Base-by-base conservation (phyloP, 2,797 vertebrate species). In the Glossophaga mutica region DNA sequence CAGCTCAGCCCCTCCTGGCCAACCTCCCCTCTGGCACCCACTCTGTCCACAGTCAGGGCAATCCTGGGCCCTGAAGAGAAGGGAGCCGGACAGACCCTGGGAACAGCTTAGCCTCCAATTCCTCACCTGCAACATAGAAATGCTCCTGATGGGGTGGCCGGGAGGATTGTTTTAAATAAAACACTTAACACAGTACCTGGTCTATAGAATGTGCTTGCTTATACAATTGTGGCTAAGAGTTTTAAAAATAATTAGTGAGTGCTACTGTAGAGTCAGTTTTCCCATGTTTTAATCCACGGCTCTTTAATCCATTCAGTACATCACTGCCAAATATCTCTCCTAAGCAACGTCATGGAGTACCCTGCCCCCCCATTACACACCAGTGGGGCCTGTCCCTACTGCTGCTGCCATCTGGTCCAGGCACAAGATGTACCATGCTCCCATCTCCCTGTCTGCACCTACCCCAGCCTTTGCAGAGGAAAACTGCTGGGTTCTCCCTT, bases 381-480 rank as follows among this genome's bases (percentile, higher is more conserved):
- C 29, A 85, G 26, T 0, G 22, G n/a, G 48, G 48, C 39, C 59
- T 0, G 7, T 1, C 29, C 42, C 22, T 16, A 7, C 1, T 1
- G n/a, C 55, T 11, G 55, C 46, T 67, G 21, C 68, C 46, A 34
- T 42, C 0, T 18, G 62, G 32, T 59, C 29, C 48, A 29, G 44
- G 15, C 29, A 34, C 29, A 16, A 82, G 50, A 57, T 22, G 8
- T 0, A 9, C 55, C 44, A 15, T 0, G 1, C 55, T 74, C 19
- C 59, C 15, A 2, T 39, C 26, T 50, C 77, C 68, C 32, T n/a
- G 11, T 42, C n/a, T 18, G 19, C 0, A 3, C 32, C 32, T 44
- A 6, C 21, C 12, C 78, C 4, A 32, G 55, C 52, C 55, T 70
- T 10, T 1, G 46, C 22, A 44, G 21, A 82, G 12, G n/a, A 26